Conservation (phyloP, 1,140 invertebrate species). For the Rhizoglyphus robini region DNA sequence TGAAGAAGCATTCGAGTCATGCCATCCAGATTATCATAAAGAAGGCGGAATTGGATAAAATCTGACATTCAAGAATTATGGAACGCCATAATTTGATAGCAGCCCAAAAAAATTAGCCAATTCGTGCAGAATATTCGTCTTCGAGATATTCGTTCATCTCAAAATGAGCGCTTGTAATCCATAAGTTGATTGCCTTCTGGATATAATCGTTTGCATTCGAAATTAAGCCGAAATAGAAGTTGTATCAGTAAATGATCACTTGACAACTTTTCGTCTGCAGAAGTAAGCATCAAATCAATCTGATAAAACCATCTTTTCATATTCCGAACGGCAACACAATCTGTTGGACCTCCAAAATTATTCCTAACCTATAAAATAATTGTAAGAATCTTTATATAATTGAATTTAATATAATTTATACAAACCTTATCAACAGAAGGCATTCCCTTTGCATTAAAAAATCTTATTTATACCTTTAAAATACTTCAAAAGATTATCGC, state of each 20-base stretch:
- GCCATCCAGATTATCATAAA: background rate
- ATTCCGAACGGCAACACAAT: background rate
- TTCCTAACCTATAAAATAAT: too few relatives aligned
- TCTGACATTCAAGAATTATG: background rate
- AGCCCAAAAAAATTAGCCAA: background rate
- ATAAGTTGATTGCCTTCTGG: background rate
- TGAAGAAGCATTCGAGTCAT: background rate
- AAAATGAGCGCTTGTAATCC: background rate
- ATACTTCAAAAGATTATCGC: too few relatives aligned
- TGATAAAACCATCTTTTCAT: background rate
- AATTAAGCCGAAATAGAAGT: background rate
- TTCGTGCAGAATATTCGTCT: background rate
- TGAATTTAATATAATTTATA: too few relatives aligned
- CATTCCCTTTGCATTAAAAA: too few relatives aligned
- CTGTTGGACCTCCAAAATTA: background rate
- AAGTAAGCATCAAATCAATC: background rate
- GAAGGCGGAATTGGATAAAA: background rate
- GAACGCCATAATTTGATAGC: background rate
- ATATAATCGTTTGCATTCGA: background rate
- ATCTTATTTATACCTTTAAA: too few relatives aligned
- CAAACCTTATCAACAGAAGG: too few relatives aligned
- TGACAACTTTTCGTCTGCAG: background rate
- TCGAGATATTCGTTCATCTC: background rate
- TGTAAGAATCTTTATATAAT: too few relatives aligned
- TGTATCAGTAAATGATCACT: background rate